phyloP scores from a whole-genome alignment of 2,888 invertebrate species.

The Gymnoscelis rufifasciata region DNA sequence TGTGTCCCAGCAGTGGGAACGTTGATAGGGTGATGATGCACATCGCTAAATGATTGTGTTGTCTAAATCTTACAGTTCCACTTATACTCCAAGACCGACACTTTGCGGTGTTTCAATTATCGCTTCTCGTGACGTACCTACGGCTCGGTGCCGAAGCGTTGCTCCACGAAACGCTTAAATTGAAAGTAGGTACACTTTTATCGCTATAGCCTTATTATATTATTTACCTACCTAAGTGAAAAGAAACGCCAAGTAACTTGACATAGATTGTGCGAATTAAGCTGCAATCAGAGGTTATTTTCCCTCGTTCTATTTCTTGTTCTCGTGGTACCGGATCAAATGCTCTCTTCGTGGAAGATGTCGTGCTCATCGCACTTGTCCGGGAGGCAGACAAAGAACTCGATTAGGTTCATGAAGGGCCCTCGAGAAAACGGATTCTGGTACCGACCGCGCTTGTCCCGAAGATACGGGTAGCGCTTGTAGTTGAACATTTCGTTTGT shows the following conservation, averaged over 20 bases:
- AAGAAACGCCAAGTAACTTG: not conserved
- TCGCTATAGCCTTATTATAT: too few species aligned
- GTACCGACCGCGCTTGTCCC: slow-evolving; percentile 92
- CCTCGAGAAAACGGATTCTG: slow-evolving; percentile 96
- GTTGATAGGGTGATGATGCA: too few species aligned
- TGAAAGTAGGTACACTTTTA: too few species aligned
- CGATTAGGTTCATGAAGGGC: slow-evolving; percentile 89
- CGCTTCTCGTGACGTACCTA: too few species aligned
- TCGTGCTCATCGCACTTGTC: slow-evolving; percentile 88
- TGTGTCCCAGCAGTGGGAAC: too few species aligned
- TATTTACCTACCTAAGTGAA: too few species aligned
- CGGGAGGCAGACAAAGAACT: slow-evolving; percentile 92
- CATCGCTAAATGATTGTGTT: too few species aligned
- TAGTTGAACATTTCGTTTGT: slow-evolving; percentile 97
- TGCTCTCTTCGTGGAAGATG: slow-evolving; percentile 82
- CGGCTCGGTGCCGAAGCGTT: too few species aligned
- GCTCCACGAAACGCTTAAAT: too few species aligned
- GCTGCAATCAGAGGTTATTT: slow-evolving; percentile 24
- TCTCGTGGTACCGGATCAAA: slow-evolving; percentile 48
- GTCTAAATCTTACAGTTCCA: too few species aligned
- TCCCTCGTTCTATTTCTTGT: slow-evolving; percentile 25
- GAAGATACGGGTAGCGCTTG: slow-evolving; percentile 92
- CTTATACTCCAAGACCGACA: too few species aligned
- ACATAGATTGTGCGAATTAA: not conserved
- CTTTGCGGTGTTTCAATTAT: too few species aligned